A percentile compares a stretch with the other conserved stretches of the same genome.
These are phyloP conservation scores for Hylaeus volcanicus DNA, from an alignment of 1,140 invertebrate species.

Conservation along the genomic window DNA sequence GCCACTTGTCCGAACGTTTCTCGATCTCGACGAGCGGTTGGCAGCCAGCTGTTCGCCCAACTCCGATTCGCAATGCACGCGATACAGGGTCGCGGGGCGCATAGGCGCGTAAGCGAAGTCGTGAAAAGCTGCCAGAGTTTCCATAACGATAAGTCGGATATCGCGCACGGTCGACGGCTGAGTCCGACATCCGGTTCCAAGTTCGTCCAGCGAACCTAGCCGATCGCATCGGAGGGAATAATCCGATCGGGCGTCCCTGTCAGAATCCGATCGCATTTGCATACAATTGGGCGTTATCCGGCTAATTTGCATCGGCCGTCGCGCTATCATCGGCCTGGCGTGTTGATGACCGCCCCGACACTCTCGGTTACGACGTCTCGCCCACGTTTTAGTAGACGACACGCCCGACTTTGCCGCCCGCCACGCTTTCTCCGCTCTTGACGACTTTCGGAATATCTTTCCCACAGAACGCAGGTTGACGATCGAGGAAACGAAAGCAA, in stretches of 20 bases:
- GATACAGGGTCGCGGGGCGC: too few species aligned
- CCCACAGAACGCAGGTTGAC: background rate
- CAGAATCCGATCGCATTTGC: conserved; percentile 63
- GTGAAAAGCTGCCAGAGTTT: conserved; percentile 31
- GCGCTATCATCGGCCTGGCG: conserved; percentile 27
- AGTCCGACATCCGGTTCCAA: conserved; percentile 47
- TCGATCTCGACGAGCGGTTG: background rate
- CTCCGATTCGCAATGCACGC: background rate
- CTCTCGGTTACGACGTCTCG: conserved; percentile 9
- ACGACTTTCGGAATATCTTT: background rate
- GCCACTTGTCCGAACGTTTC: background rate
- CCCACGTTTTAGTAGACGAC: conserved; percentile 3
- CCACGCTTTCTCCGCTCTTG: background rate
- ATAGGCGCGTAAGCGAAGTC: background rate
- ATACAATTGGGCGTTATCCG: conserved; percentile 64
- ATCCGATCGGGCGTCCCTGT: conserved; percentile 6
- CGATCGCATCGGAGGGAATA: conserved; percentile 18
- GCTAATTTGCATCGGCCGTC: conserved; percentile 57
- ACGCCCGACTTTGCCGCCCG: background rate
- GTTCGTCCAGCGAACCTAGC: background rate
- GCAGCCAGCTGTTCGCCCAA: background rate
- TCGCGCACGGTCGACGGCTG: background rate
- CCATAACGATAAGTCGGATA: conserved; percentile 58
- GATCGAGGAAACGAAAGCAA: too few species aligned
- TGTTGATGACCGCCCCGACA: conserved; percentile 31